phyloP scores from a whole-genome alignment of 2,888 invertebrate genomes.

The Volucella zonaria region DNA sequence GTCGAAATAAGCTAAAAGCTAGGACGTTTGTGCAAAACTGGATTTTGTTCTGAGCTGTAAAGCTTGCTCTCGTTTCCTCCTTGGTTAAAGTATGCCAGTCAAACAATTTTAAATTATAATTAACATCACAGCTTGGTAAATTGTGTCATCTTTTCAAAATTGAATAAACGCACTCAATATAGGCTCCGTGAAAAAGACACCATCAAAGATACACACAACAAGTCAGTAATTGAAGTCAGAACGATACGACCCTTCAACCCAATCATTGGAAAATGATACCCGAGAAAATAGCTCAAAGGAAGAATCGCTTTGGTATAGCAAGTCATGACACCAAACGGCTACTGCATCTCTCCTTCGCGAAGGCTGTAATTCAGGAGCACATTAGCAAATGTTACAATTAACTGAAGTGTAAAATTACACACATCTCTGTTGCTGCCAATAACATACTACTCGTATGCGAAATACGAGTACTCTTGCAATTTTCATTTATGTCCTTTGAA shows the following conservation, averaged over 20 bases:
- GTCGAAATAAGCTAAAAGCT: too few relatives aligned
- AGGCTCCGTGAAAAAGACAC: background rate
- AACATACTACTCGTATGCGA: too few relatives aligned
- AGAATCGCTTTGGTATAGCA: background rate
- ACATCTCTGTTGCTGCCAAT: constrained; percentile 27
- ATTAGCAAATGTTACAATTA: constrained; percentile 49
- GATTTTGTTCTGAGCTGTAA: too few relatives aligned
- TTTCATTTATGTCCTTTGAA: constrained; percentile 27
- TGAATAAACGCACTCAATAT: too few relatives aligned
- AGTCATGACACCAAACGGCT: background rate
- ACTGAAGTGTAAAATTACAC: constrained; percentile 61
- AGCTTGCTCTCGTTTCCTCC: too few relatives aligned
- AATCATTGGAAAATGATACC: constrained; percentile 7
- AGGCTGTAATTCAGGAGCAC: constrained; percentile 42
- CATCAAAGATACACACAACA: constrained; percentile 4
- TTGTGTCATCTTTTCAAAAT: too few relatives aligned
- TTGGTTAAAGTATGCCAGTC: too few relatives aligned
- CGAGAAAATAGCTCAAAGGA: constrained; percentile 35
- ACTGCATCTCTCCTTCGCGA: background rate
- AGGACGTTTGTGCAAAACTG: too few relatives aligned
- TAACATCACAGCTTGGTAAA: too few relatives aligned
- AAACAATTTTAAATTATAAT: too few relatives aligned
- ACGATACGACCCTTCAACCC: background rate
- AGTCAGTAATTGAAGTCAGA: constrained; percentile 37
- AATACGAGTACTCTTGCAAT: background rate